A percentile compares a stretch with the other conserved stretches of the same genome.
These are phyloP conservation scores for Microtus oregoni DNA, from an alignment of 2,113 vertebrate genomes.

Conservation along the genomic window DNA sequence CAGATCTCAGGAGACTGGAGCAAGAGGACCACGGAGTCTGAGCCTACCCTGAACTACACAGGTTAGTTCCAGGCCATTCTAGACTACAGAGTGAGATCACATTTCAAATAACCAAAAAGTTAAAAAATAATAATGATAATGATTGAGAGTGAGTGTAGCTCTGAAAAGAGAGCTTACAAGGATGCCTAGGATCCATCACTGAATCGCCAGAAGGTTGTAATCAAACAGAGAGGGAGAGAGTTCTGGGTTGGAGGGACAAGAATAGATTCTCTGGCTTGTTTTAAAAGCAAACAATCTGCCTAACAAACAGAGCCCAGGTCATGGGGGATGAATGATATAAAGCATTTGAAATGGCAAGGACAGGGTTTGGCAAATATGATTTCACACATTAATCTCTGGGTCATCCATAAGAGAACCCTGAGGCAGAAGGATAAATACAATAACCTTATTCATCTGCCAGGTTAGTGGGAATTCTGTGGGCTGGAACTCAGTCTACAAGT, in stretches of 20 bases:
- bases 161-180: background rate
- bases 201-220: background rate
- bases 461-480: background rate
- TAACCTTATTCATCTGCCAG: background rate
- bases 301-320: background rate
- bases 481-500: background rate
- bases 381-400: background rate
- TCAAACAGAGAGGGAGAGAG: background rate
- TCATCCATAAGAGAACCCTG: background rate
- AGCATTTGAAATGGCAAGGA: background rate
- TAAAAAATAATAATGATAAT: background rate
- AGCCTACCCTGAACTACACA: background rate
- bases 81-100: background rate
- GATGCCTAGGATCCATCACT: background rate
- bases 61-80: background rate
- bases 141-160: background rate
- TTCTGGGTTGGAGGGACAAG: background rate
- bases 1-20: background rate
- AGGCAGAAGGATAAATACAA: background rate
- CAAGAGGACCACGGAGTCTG: too few species aligned
- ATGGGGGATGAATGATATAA: slow-evolving; percentile 5
- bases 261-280: background rate
- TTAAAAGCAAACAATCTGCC: background rate
- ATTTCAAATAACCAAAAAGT: background rate
- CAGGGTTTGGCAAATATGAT: background rate